Evolutionary conservation across 2,888 invertebrate species (phyloP), one percentile per base, ranked within the genome.

Genomic region (Pristionchus exspectatus): DNA sequence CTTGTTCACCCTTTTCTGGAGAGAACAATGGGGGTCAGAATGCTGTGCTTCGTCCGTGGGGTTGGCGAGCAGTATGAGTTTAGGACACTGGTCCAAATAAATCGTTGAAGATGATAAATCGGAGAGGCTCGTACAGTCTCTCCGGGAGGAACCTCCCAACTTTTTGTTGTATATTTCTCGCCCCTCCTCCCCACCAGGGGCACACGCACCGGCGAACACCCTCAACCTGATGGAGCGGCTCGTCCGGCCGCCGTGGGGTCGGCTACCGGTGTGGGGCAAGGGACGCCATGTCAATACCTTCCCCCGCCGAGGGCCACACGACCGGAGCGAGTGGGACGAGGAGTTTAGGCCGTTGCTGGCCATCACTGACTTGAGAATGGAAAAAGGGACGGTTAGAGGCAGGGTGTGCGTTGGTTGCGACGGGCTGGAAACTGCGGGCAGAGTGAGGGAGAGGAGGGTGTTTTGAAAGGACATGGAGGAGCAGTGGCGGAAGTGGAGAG

Each of bases 251-350:
- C 63, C 63, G 7, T 63, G 63, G 63, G 63, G 63, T 63, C 63
- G 63, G 63, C n/a, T 63, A n/a, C 63, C 56, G 56, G 56, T 56
- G 56, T 56, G 56, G 56, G 56, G 63, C n/a, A 12, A 5, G 59
- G 59, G 59, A 3, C 3, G 24, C 59, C 5, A 9, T n/a, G 24
- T 72, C 33, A 30, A 30, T 72, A 5, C 9, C 72, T 72, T 3
- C 9, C 24, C 74, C 30, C 14, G 74, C 30, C 30, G 38, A 38
- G 38, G 74, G 30, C 74, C 74, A 74, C 30, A 38, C 38, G 38
- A 74, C 74, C 30, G 74, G 38, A 66, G 14, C n/a, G 63, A 63
- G 63, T 24, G 63, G 63, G 63, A n/a, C 63, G 63, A 63, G 63
- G 63, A 63, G 63, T 56, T 10, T 24, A n/a, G 63, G 63, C 63